phyloP scores from a whole-genome alignment of 2,797 vertebrate genomes.

The Melanotaenia maccullochi region DNA sequence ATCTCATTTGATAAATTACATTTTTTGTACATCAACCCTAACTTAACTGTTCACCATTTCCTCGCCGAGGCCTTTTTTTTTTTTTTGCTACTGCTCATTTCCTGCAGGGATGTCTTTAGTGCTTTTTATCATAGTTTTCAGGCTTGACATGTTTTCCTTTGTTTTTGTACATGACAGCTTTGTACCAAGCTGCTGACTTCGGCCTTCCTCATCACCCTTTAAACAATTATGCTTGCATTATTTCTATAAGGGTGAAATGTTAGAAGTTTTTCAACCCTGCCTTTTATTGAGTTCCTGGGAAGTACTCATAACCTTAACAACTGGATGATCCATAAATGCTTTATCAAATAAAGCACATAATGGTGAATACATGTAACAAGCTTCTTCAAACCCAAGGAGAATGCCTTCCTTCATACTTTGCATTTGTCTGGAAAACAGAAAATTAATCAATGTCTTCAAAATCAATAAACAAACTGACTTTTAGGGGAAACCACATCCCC shows the following conservation, averaged over 20 bases:
- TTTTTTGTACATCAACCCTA: too few relatives aligned
- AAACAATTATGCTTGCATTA: not conserved
- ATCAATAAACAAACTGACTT: not conserved
- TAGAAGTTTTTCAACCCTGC: not conserved
- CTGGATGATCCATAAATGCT: constrained; percentile 4
- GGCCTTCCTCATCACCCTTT: not conserved
- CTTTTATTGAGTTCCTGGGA: not conserved
- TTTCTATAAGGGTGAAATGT: not conserved
- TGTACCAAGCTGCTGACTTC: not conserved
- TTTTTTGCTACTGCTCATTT: too few relatives aligned
- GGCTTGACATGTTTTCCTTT: not conserved
- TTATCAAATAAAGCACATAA: not conserved
- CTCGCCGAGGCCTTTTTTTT: too few relatives aligned
- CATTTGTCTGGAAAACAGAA: not conserved
- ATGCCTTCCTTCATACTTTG: not conserved
- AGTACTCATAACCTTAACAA: not conserved
- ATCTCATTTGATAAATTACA: too few relatives aligned
- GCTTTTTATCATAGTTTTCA: too few relatives aligned
- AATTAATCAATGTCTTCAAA: not conserved
- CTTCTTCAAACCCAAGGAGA: not conserved
- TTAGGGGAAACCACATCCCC: not conserved
- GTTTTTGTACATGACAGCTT: not conserved
- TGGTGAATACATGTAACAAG: not conserved
- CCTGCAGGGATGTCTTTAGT: too few relatives aligned
- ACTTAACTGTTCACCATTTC: too few relatives aligned